Percentiles rank a stretch among this genome's conserved stretches.
Conservation (phyloP, 2,113 vertebrate genomes). For the Clarias magur region DNA sequence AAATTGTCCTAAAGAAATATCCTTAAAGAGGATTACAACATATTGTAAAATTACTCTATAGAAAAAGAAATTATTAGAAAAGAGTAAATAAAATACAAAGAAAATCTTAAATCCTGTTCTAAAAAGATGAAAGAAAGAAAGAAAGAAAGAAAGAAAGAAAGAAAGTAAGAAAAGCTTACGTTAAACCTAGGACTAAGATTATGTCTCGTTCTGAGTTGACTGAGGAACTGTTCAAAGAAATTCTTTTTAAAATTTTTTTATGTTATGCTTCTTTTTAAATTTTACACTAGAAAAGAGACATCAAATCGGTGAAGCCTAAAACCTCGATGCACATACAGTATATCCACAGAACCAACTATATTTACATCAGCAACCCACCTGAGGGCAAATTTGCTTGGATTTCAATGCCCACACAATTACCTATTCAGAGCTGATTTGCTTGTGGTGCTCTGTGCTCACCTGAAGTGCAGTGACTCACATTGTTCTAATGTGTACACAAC, state of each 20-base stretch:
- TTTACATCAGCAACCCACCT: conserved; percentile 26
- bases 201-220: not conserved
- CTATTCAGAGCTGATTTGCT: conserved; percentile 36
- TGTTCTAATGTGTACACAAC: not conserved
- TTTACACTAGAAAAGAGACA: not conserved
- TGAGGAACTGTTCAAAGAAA: not conserved
- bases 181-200: not conserved
- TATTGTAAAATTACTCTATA: not conserved
- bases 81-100: not conserved
- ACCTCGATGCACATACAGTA: not conserved
- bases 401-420: conserved; percentile 46
- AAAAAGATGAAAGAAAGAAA: not conserved
- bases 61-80: not conserved
- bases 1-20: not conserved
- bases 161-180: not conserved
- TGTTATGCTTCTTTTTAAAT: not conserved
- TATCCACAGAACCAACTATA: conserved; percentile 13
- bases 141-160: not conserved
- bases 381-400: conserved; percentile 47
- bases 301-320: not conserved
- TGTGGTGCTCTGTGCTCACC: conserved; percentile 24
- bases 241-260: no score
- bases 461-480: not conserved
- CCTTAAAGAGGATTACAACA: not conserved
- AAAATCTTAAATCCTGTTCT: not conserved